phyloP scores from a whole-genome alignment of 2,888 invertebrate genomes.

The Campopleginae sp. region DNA sequence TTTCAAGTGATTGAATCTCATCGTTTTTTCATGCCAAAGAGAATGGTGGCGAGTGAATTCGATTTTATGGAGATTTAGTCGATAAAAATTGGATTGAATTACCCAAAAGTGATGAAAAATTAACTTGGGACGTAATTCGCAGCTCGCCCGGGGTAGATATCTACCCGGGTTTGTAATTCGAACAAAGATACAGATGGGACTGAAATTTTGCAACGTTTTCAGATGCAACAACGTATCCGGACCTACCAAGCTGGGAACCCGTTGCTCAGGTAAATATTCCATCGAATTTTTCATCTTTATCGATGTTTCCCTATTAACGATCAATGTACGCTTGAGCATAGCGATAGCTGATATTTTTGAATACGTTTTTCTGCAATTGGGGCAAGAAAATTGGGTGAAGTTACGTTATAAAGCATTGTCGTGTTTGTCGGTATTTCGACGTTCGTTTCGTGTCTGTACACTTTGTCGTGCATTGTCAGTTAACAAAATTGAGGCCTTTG shows the following conservation, averaged over 20 bases:
- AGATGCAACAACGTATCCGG: constrained; percentile 56
- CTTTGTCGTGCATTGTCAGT: neutral
- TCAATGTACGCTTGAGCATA: neutral
- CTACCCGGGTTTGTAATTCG: too few relatives aligned
- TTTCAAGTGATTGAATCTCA: too few relatives aligned
- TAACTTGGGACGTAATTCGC: too few relatives aligned
- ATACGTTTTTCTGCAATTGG: neutral
- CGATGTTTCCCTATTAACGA: neutral
- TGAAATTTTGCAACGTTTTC: constrained; percentile 3
- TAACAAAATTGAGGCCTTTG: neutral
- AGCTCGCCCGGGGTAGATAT: too few relatives aligned
- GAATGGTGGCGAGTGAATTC: too few relatives aligned
- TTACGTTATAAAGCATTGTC: neutral
- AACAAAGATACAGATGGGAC: too few relatives aligned
- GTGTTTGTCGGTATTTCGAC: neutral
- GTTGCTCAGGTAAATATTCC: constrained; percentile 79
- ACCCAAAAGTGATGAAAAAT: too few relatives aligned
- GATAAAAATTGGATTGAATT: too few relatives aligned
- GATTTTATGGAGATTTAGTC: too few relatives aligned
- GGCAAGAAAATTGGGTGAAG: neutral
- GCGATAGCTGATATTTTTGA: neutral
- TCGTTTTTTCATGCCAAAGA: too few relatives aligned
- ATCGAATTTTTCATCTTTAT: constrained; percentile 43
- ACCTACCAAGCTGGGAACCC: constrained; percentile 76
- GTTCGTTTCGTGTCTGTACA: neutral